These are phyloP conservation scores for Pyrocephalus nanus DNA, from an alignment of 2,797 vertebrate species.

Conservation along the genomic window DNA sequence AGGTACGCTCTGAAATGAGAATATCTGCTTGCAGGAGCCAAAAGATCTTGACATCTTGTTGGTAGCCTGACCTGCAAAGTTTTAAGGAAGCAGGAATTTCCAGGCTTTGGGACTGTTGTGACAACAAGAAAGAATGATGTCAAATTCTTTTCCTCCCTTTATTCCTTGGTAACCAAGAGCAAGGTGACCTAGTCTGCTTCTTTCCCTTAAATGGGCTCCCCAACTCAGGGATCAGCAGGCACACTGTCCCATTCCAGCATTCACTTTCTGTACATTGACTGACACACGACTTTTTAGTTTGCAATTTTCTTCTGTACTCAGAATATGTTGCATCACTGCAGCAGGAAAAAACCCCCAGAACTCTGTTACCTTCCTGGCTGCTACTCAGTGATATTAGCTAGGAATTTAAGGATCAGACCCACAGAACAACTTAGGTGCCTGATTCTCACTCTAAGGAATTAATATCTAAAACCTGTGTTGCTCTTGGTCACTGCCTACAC, in stretches of 20 bases:
- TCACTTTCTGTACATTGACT: not conserved
- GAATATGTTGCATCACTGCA: not conserved
- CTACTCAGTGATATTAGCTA: not conserved
- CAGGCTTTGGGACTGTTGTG: not conserved
- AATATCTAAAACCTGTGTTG: not conserved
- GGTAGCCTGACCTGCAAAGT: constrained; percentile 15
- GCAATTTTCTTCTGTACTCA: not conserved
- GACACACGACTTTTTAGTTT: not conserved
- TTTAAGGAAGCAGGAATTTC: constrained; percentile 29
- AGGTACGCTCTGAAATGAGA: constrained; percentile 2
- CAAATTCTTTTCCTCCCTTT: not conserved
- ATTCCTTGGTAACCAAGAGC: not conserved
- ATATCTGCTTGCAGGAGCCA: not conserved
- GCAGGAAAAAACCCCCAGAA: not conserved
- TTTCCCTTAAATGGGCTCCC: not conserved
- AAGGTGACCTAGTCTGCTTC: not conserved
- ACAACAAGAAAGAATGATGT: not conserved
- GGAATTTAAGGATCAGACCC: not conserved
- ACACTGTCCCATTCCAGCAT: not conserved
- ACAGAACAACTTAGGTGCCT: not conserved
- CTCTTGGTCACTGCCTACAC: not conserved
- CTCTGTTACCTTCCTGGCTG: not conserved
- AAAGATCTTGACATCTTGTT: not conserved
- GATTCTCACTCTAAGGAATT: not conserved
- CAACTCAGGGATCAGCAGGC: not conserved